phyloP scores from a whole-genome alignment of 2,888 invertebrate species.

The Proisotoma minuta region DNA sequence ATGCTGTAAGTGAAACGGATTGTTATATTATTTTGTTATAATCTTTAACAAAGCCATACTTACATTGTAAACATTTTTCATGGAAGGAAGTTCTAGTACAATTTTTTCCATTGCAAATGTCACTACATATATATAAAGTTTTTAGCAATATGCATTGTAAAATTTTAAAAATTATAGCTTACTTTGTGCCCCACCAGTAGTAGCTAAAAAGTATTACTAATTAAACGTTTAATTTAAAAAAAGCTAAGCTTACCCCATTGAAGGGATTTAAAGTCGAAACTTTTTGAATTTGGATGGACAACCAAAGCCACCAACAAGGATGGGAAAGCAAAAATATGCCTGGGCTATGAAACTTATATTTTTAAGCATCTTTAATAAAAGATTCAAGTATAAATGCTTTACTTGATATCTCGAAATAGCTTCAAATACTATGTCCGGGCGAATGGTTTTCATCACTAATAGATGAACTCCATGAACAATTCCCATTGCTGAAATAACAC shows the following conservation, averaged over 20 bases:
- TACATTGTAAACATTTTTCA: constrained; percentile 35
- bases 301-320: constrained; percentile 39
- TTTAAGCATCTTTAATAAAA: background rate
- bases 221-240: too few species aligned
- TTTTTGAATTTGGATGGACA: constrained; percentile 30
- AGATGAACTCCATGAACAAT: constrained; percentile 20
- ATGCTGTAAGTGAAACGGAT: constrained; percentile 19
- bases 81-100: constrained; percentile 30
- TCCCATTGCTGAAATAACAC: constrained; percentile 25
- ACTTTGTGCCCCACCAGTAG: constrained; percentile 20
- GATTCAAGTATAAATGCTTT: background rate
- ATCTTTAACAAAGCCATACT: constrained; percentile 6
- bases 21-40: background rate
- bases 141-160: too few species aligned
- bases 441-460: constrained; percentile 31
- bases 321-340: constrained; percentile 42
- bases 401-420: constrained; percentile 36
- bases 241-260: too few species aligned
- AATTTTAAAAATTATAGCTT: background rate
- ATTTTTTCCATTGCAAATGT: constrained; percentile 36
- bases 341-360: constrained; percentile 26
- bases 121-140: too few species aligned
- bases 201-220: too few species aligned
- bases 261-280: constrained; percentile 33
- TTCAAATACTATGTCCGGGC: constrained; percentile 32